These are phyloP conservation scores for Aphelinus certus DNA, from an alignment of 1,140 invertebrate genomes.

Conservation along the genomic window DNA sequence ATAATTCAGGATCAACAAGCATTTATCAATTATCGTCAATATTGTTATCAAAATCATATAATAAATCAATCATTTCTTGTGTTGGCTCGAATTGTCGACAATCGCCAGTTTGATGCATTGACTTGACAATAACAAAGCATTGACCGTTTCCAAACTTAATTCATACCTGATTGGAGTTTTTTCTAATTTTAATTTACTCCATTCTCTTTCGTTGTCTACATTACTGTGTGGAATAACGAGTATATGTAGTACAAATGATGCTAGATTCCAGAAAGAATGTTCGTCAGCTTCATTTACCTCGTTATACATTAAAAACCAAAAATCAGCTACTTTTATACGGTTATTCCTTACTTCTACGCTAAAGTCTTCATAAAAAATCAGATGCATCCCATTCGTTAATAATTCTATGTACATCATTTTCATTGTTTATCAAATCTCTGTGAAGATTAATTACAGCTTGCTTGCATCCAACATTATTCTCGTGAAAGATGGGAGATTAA, in stretches of 20 bases:
- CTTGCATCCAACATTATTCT: not conserved
- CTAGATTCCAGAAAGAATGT: conserved; percentile 29
- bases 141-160: conserved; percentile 13
- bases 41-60: conserved; percentile 7
- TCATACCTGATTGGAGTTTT: conserved; percentile 38
- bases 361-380: conserved; percentile 1
- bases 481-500: not conserved
- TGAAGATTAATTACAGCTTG: not conserved
- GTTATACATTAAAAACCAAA: not conserved
- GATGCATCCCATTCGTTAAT: not conserved
- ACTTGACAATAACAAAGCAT: conserved; percentile 21
- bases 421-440: not conserved
- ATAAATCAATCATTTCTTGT: conserved; percentile 37
- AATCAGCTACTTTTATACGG: not conserved
- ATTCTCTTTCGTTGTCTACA: conserved; percentile 29
- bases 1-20: not conserved
- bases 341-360: not conserved
- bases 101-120: conserved; percentile 16
- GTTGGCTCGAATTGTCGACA: conserved; percentile 13
- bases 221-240: conserved; percentile 38
- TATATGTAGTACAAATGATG: conserved; percentile 23
- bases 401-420: not conserved
- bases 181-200: conserved; percentile 33
- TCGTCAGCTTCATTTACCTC: conserved; percentile 4
- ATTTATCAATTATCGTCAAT: not conserved